phyloP scores from a whole-genome alignment of 2,888 invertebrate species.

The Scaptomyza parva region DNA sequence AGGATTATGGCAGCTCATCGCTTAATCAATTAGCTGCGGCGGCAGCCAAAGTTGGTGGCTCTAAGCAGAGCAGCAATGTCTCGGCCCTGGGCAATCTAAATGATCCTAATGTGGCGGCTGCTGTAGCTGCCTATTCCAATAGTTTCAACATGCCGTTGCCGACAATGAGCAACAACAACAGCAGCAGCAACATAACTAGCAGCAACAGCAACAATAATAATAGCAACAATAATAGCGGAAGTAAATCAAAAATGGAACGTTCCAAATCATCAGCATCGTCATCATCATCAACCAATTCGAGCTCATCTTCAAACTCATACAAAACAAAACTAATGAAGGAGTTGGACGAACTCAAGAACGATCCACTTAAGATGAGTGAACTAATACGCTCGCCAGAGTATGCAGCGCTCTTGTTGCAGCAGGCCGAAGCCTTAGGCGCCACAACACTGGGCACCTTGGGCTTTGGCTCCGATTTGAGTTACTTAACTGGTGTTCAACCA shows the following conservation, averaged over 20 bases:
- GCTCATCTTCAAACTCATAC: slow-evolving; percentile 82
- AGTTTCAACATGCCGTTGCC: slow-evolving; percentile 80
- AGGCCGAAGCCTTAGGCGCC: slow-evolving; percentile 84
- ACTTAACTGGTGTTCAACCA: slow-evolving; percentile 74
- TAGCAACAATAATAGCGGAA: slow-evolving; percentile 48
- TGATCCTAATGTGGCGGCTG: slow-evolving; percentile 81
- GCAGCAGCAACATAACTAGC: slow-evolving; percentile 30
- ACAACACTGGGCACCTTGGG: slow-evolving; percentile 84
- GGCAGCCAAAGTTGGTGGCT: slow-evolving; percentile 83
- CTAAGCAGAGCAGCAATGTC: slow-evolving; percentile 58
- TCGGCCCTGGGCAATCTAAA: slow-evolving; percentile 51
- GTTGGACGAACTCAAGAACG: slow-evolving; percentile 84
- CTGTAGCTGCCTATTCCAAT: slow-evolving; percentile 81
- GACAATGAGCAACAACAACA: slow-evolving; percentile 34
- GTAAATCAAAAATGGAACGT: slow-evolving; percentile 81
- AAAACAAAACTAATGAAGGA: slow-evolving; percentile 85
- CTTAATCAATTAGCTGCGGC: slow-evolving; percentile 83
- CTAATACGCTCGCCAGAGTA: slow-evolving; percentile 85
- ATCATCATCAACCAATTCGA: slow-evolving; percentile 80
- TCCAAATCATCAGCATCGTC: slow-evolving; percentile 81
- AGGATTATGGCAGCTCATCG: slow-evolving; percentile 83
- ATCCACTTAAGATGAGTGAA: slow-evolving; percentile 84
- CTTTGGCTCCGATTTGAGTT: slow-evolving; percentile 83
- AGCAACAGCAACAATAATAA: slow-evolving; percentile 32
- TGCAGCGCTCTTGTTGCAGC: slow-evolving; percentile 84